A percentile compares a stretch with the other conserved stretches of the same genome.
These are phyloP conservation scores for Myotis myotis DNA, from an alignment of 2,797 vertebrate species.

Conservation along the genomic window DNA sequence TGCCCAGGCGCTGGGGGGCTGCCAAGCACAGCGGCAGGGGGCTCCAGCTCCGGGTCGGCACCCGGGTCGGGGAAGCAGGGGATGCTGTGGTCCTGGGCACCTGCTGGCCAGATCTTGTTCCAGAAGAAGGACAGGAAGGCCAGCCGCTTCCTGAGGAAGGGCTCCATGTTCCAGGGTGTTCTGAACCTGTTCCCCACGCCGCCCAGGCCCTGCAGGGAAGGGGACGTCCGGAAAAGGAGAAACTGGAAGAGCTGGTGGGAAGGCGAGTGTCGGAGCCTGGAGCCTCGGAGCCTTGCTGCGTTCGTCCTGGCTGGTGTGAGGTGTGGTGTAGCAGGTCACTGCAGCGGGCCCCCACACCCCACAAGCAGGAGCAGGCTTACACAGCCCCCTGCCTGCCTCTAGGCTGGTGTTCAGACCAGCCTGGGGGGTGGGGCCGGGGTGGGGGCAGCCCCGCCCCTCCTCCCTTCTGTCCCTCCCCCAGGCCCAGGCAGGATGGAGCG, in stretches of 20 bases:
- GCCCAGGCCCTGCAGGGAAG: not conserved
- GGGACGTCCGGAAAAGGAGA: not conserved
- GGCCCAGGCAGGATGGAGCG: too few species aligned
- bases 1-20: slow-evolving; percentile 79
- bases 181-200: not conserved
- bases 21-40: slow-evolving; percentile 81
- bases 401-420: not conserved
- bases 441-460: too few species aligned
- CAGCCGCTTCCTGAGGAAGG: slow-evolving; percentile 89
- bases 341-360: not conserved
- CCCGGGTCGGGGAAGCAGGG: slow-evolving; percentile 60
- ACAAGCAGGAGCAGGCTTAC: not conserved
- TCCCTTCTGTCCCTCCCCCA: not conserved
- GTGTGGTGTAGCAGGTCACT: not conserved
- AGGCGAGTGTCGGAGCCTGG: not conserved
- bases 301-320: not conserved
- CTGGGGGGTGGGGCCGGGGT: not conserved
- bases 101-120: slow-evolving; percentile 91
- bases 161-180: slow-evolving; percentile 85
- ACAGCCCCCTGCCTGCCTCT: not conserved
- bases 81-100: slow-evolving; percentile 33
- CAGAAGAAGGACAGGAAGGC: slow-evolving; percentile 89
- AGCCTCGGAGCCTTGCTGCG: not conserved
- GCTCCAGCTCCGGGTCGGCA: not conserved
- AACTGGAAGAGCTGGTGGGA: not conserved